Evolutionary conservation across 2,113 vertebrate species (phyloP), one percentile per base, ranked within the genome.

Genomic region (Dasypus novemcinctus): DNA sequence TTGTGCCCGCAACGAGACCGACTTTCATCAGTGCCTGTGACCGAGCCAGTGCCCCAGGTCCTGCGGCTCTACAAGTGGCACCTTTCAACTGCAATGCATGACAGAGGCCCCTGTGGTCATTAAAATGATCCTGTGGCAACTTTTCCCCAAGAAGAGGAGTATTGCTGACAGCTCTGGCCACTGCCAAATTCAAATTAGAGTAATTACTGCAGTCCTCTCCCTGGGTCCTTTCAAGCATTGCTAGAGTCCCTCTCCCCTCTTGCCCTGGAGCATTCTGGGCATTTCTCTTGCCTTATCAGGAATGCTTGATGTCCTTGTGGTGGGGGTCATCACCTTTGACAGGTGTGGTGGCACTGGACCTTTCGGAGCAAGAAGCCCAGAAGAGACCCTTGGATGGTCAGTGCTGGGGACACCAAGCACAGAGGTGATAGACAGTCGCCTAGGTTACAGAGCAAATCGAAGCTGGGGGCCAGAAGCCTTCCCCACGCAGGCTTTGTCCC

Each of bases 151-250:
- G 88, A 91, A 95, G 49, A 96, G 31, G 87, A 87, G 31, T 17
- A n/a, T 95, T 71, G 0, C 7, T 97, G 96, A 93, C 96, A 97
- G 91, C 83, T 81, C 38, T 8, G 36, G 61, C 89, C 87, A 84
- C 38, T 49, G 85, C 97, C 92, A 96, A 92, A 83, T 96, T 96
- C 96, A 96, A 96, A 97, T 97, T 89, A 93, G 78, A 76, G n/a
- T 96, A 91, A 96, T 97, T 85, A 83, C 17, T 68, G 80, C 61
- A 23, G 52, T 74, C 86, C 76, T 25, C 13, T 72, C 78, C 36
- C 79, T 15, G n/a, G 68, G n/a, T 41, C 68, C 59, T 95, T 90
- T 91, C 85, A 80, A 25, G 75, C 4, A 0, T 84, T 41, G 29
- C 74, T 80, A 0, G 18, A 11, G 75, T 54, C 54, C 86, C 87